These are phyloP conservation scores for Eunapius fragilis DNA, from an alignment of 37 sponge, comb jelly and placozoan genomes.

Conservation along the genomic window DNA sequence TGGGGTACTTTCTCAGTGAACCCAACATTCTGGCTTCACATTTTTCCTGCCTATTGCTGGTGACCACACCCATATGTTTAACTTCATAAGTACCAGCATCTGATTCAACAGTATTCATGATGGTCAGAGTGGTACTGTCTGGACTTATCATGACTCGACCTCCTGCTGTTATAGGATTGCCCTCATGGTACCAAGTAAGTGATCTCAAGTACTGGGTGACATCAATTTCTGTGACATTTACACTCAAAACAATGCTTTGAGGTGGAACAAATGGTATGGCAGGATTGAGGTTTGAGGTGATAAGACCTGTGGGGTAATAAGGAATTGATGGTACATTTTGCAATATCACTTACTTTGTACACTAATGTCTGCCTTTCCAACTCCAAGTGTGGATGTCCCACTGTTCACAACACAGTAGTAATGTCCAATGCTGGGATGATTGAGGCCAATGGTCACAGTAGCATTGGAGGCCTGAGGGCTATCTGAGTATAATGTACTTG, in stretches of 20 bases:
- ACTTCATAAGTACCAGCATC: neutral
- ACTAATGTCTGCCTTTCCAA: neutral
- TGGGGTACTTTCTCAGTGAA: neutral
- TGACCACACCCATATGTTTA: neutral
- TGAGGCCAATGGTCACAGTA: neutral
- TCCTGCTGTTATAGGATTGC: neutral
- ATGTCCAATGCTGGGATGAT: neutral
- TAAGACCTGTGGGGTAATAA: neutral
- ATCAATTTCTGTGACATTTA: neutral
- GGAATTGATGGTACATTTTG: no score
- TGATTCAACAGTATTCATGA: neutral
- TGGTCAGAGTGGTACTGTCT: neutral
- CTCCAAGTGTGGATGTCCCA: neutral
- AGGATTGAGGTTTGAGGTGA: neutral
- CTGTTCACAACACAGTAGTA: neutral
- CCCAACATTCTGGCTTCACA: neutral
- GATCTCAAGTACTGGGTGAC: neutral
- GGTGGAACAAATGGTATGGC: neutral
- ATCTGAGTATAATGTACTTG: neutral
- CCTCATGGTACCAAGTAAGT: neutral
- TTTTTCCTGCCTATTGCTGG: neutral
- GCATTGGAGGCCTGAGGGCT: neutral
- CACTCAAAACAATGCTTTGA: neutral
- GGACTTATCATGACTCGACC: neutral
- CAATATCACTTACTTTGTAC: neutral